Base-by-base conservation (phyloP, 2,888 invertebrate genomes). In the Lacanobia oleracea region DNA sequence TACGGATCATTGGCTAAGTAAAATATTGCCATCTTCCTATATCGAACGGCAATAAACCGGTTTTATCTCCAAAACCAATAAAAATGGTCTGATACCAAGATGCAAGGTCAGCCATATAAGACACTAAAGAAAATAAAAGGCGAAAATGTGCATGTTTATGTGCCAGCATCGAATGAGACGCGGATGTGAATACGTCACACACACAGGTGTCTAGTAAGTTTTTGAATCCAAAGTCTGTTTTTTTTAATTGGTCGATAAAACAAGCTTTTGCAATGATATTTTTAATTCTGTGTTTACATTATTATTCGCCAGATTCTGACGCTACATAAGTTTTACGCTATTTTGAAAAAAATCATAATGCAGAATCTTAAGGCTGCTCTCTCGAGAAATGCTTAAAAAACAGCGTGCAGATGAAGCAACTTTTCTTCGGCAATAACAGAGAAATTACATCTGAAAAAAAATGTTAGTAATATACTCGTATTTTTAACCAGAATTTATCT, bases 141-240 rank as follows among this genome's bases (percentile, higher is more conserved):
- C 33, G 6, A 71, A 73, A 75, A 71, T 59, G 12, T 57, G 18
- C 37, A 70, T 68, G 23, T 73, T 62, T 68, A 68, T 59, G 67
- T 40, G 51, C 48, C 62, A 10, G 27, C 65, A 43, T 45, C 54
- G 63, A 65, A 74, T 67, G 67, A 65, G 67, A 40, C 21, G 40
- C 56, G 21, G 33, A 77, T 62, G 12, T 60, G 43, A 67, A 18
- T 48, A 48, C 18, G 48, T 48, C 8, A 48, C 18, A 9, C 12
- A 21, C 50, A 63, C 27, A 16, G 53, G 21, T 37, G 56, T 16
- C 16, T 33, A 18, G 9, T 18, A 23, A 45, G 50, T 51, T 50
- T 33, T 43, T 53, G 18, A 56, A 51, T 45, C 23, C 7, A 45
- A 16, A n/a, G 18, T 48, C n/a, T 23, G 3, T 5, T n/a, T 23